These are phyloP conservation scores for Epizoanthus illoricatus DNA, from an alignment of 92 coral and sea anemone genomes.

Conservation along the genomic window DNA sequence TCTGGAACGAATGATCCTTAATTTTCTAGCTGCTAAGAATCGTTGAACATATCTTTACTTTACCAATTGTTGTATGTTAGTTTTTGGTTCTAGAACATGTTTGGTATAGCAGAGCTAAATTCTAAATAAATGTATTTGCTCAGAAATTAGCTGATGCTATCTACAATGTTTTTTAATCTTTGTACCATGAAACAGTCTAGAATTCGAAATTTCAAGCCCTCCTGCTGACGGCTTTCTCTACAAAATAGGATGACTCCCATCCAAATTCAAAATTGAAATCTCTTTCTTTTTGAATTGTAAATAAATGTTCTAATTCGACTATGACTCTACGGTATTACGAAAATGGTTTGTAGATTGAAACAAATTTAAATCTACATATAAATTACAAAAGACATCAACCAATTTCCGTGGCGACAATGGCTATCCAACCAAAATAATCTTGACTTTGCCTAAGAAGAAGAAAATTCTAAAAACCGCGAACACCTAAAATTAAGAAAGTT, in stretches of 20 bases:
- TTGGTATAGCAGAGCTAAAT: background rate
- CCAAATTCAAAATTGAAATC: background rate
- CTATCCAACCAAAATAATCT: conserved; percentile 3
- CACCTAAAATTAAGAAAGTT: conserved; percentile 13
- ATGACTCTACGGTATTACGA: background rate
- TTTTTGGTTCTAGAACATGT: background rate
- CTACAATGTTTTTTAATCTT: conserved; percentile 16
- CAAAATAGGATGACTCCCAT: background rate
- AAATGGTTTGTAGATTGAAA: background rate
- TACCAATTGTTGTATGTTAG: background rate
- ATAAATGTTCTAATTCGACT: conserved; percentile 5
- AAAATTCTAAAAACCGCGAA: conserved; percentile 1
- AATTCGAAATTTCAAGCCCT: conserved; percentile 19
- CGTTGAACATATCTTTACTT: background rate
- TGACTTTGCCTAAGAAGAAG: background rate
- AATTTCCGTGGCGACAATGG: conserved; percentile 22
- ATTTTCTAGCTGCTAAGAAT: background rate
- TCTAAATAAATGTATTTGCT: conserved; percentile 11
- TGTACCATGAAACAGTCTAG: conserved; percentile 9
- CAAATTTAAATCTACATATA: conserved; percentile 22
- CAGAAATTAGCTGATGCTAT: conserved; percentile 37
- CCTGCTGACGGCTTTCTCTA: background rate
- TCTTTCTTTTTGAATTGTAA: background rate
- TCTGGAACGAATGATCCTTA: background rate
- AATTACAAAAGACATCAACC: conserved; percentile 5